phyloP scores from a whole-genome alignment of 2,888 invertebrate genomes.

The Tachystola acroxantha region DNA sequence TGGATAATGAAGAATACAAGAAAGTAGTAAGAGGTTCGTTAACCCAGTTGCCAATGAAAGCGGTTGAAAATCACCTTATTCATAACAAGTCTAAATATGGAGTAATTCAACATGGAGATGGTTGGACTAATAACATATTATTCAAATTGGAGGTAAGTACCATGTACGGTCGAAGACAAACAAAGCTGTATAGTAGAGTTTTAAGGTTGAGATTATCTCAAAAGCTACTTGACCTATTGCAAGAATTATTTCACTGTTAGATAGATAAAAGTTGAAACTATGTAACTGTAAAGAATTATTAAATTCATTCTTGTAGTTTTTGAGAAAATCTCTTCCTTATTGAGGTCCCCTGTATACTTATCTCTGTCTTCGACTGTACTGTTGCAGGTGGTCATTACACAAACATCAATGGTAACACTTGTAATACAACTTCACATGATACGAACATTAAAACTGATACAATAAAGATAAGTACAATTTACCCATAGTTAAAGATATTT shows the following conservation, averaged over 20 bases:
- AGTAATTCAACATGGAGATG: conserved; percentile 23
- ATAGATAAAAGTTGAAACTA: too few relatives aligned
- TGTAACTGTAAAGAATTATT: too few relatives aligned
- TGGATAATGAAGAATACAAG: not conserved
- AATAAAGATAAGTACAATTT: not conserved
- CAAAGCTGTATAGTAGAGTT: too few relatives aligned
- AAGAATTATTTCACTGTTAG: too few relatives aligned
- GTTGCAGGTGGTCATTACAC: too few relatives aligned
- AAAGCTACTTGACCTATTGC: not conserved
- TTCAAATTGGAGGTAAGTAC: conserved; percentile 19
- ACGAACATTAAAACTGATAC: not conserved
- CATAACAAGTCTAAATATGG: conserved; percentile 16
- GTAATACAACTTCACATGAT: too few relatives aligned
- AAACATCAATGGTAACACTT: too few relatives aligned
- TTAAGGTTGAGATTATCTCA: conserved; percentile 9
- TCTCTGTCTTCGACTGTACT: too few relatives aligned
- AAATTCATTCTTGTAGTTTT: too few relatives aligned
- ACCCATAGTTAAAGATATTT: not conserved
- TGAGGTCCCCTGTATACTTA: too few relatives aligned
- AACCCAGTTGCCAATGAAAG: not conserved
- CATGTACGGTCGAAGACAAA: too few relatives aligned
- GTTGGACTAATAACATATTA: conserved; percentile 25
- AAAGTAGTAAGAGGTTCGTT: not conserved
- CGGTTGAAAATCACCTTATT: not conserved
- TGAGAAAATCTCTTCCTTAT: too few relatives aligned